A percentile compares a stretch with the other conserved stretches of the same genome.
Conservation (phyloP, 2,113 vertebrate species). For the Cyphomyrus discorhynchus region DNA sequence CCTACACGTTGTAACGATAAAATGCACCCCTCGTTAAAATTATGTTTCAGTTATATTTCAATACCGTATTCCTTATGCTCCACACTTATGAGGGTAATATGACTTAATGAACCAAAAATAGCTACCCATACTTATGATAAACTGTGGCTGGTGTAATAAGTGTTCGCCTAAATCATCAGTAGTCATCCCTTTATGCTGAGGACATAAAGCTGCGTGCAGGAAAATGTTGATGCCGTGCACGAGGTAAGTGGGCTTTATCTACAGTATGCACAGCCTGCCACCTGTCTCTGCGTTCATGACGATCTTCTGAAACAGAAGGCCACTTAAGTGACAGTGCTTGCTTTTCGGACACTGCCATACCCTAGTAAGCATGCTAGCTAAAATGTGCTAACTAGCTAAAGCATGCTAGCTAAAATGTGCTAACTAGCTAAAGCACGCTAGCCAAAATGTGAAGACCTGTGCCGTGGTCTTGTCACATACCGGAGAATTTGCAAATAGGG, state of each 20-base stretch:
- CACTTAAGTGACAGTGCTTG: background rate
- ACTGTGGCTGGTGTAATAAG: background rate
- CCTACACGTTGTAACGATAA: background rate
- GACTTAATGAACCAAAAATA: conserved; percentile 2
- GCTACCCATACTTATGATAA: background rate
- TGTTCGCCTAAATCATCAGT: background rate
- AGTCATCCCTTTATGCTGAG: background rate
- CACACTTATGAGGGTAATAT: background rate
- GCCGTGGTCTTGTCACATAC: background rate
- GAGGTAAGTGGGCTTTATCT: background rate
- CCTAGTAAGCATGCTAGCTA: background rate
- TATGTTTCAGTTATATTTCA: background rate
- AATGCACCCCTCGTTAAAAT: background rate
- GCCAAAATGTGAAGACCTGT: background rate
- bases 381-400: background rate
- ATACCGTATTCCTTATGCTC: background rate
- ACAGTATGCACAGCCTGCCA: background rate
- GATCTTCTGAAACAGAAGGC: background rate
- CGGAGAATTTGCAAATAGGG: background rate
- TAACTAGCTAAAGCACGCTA: background rate
- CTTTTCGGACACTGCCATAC: background rate
- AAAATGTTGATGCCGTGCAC: background rate
- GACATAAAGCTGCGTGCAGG: background rate
- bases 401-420: background rate
- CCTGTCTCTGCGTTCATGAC: background rate